Base-by-base conservation (phyloP, 2,797 vertebrate genomes). In the Paramormyrops hopkinsi region DNA sequence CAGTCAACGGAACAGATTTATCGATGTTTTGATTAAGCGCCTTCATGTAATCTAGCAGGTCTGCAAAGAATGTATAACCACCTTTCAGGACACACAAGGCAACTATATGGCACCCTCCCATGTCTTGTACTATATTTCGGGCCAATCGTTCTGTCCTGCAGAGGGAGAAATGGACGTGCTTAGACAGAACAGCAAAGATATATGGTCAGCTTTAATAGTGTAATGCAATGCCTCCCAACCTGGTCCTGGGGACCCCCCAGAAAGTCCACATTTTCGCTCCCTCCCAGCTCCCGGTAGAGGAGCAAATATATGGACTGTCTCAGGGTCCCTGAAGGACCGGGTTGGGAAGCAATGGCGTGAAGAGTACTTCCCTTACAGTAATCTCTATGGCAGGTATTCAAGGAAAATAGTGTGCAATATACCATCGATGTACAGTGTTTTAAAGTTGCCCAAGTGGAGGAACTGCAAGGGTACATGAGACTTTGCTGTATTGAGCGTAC, bases 11-110 rank as follows among this genome's bases (percentile, higher is more conserved):
- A 88, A 97, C 95, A 87, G 97, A 98, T 93, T 95, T 95, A 92
- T 97, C 96, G 3, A 93, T 95, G 91, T 97, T 97, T 93, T 95
- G 96, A 94, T 98, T 97, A 92, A 97, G 94, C 0, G 94, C 93
- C 94, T 97, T 97, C 89, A 97, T 97, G 92, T 95, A 96, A 93
- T 97, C 97, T 94, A 98, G 93, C 91, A 97, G 95, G 94, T 97
- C 97, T 17, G 97, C 96, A 54, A 98, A 98, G 94, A 97, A 97
- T 93, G 96, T 97, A 92, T 97, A 97, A 82, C 96, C 97, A 69
- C 97, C 97, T 95, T 98, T 98, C 17, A 97, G 95, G 83, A 98
- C 96, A 86, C 97, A 97, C 59, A 98, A 94, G 11, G 96, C 97
- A 41, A 97, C 96, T 1, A 97, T 97, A 91, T 97, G 96, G 90